Evolutionary conservation across 1,140 invertebrate genomes (phyloP).

Genomic region (Ips typographus): DNA sequence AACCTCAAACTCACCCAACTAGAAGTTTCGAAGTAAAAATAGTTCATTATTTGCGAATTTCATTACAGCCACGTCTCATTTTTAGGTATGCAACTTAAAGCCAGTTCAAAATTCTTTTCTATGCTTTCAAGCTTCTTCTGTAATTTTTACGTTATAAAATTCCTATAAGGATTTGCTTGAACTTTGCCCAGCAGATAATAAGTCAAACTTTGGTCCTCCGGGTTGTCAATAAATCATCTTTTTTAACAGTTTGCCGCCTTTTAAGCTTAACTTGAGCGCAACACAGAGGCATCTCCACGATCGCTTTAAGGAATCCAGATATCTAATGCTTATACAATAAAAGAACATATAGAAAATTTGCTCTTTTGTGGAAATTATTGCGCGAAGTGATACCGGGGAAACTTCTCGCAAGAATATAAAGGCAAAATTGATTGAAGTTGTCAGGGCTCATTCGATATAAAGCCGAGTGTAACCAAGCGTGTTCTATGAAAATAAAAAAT

Average conservation of each 20-base stretch:
- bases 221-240: constrained; percentile 10
- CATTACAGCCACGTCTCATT: no score
- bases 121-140: neutral
- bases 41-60: no score
- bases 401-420: neutral
- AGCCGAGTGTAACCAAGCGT: neutral
- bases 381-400: constrained; percentile 1
- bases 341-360: constrained; percentile 5
- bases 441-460: neutral
- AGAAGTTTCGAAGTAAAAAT: constrained; percentile 11
- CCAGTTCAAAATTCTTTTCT: no score
- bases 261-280: constrained; percentile 6
- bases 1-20: constrained; percentile 18
- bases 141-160: neutral
- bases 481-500: neutral
- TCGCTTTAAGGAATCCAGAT: constrained; percentile 3
- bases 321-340: constrained; percentile 5
- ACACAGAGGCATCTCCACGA: neutral
- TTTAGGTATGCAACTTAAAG: no score
- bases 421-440: constrained; percentile 1
- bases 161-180: neutral
- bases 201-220: constrained; percentile 5
- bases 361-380: constrained; percentile 4
- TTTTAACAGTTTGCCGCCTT: constrained; percentile 5
- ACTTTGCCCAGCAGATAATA: constrained; percentile 9